Percentiles rank a stretch among this genome's conserved stretches.
Evolutionary conservation across 2,797 vertebrate species (phyloP).

Genomic region (Coluber constrictor): DNA sequence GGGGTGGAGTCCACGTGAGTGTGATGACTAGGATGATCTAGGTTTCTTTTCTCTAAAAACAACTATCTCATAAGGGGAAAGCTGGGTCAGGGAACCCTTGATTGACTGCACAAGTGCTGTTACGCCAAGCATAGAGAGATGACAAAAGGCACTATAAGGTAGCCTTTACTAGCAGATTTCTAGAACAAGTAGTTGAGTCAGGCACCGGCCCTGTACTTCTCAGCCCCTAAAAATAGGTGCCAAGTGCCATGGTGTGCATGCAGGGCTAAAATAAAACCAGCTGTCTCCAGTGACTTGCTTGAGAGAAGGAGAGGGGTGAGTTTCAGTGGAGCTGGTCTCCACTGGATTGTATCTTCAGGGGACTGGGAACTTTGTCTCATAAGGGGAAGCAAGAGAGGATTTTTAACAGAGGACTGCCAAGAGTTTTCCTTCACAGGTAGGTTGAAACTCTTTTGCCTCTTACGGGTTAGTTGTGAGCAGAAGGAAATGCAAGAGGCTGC

Average conservation of each 20-base stretch:
- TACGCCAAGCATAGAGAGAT: constrained; percentile 26
- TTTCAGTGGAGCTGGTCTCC: constrained; percentile 86
- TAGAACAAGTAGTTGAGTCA: constrained; percentile 68
- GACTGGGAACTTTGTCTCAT: constrained; percentile 63
- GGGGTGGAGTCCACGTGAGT: no score
- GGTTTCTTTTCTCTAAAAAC: neutral
- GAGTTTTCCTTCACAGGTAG: constrained; percentile 15
- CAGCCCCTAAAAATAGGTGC: constrained; percentile 79
- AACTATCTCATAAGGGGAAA: neutral
- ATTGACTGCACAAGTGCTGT: constrained; percentile 52
- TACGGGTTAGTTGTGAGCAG: constrained; percentile 2
- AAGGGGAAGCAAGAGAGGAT: constrained; percentile 20
- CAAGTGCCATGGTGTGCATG: constrained; percentile 67
- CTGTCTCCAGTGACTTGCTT: constrained; percentile 71
- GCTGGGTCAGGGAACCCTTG: constrained; percentile 30
- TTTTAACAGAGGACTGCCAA: constrained; percentile 35
- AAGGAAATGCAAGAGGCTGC: constrained; percentile 46
- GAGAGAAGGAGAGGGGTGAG: constrained; percentile 72
- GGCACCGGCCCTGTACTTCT: constrained; percentile 70
- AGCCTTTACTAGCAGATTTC: constrained; percentile 68
- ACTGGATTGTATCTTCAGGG: constrained; percentile 59
- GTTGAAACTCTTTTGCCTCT: constrained; percentile 17
- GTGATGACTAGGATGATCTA: neutral
- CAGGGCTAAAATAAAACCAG: constrained; percentile 86
- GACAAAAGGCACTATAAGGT: constrained; percentile 33